Conservation (phyloP, 2,113 vertebrate species). For the Donacobius atricapilla region DNA sequence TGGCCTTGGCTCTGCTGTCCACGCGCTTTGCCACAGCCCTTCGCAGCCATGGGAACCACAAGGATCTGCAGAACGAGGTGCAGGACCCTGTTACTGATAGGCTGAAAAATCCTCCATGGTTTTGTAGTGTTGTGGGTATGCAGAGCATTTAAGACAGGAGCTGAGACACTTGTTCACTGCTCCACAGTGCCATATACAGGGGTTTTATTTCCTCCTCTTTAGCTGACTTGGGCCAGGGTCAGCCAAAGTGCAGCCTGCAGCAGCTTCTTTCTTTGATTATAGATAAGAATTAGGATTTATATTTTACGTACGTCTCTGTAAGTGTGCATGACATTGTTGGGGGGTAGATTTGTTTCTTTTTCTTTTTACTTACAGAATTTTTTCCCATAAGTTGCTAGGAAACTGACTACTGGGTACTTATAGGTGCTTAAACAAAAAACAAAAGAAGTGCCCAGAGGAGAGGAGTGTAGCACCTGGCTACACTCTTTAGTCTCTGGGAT, state of each 20-base stretch:
- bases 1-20: fast-evolving
- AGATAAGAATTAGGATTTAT: slow-evolving; percentile 8
- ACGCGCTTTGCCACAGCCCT: fast-evolving
- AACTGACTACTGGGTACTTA: no score
- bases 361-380: no score
- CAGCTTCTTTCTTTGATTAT: slow-evolving; percentile 31
- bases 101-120: not conserved
- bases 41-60: not conserved
- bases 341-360: no score
- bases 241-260: slow-evolving; percentile 45
- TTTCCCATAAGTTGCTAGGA: no score
- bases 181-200: not conserved
- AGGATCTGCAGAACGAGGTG: not conserved
- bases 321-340: not conserved
- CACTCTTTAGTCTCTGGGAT: no score
- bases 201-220: not conserved
- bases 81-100: not conserved
- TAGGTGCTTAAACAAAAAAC: no score
- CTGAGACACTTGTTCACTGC: not conserved
- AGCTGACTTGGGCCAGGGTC: not conserved
- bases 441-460: no score
- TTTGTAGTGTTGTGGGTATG: fast-evolving
- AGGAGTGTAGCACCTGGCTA: no score
- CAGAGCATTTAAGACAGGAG: not conserved
- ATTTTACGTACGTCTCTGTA: not conserved